These are phyloP conservation scores for Trogon surrucura DNA, from an alignment of 2,113 vertebrate genomes.

Conservation along the genomic window DNA sequence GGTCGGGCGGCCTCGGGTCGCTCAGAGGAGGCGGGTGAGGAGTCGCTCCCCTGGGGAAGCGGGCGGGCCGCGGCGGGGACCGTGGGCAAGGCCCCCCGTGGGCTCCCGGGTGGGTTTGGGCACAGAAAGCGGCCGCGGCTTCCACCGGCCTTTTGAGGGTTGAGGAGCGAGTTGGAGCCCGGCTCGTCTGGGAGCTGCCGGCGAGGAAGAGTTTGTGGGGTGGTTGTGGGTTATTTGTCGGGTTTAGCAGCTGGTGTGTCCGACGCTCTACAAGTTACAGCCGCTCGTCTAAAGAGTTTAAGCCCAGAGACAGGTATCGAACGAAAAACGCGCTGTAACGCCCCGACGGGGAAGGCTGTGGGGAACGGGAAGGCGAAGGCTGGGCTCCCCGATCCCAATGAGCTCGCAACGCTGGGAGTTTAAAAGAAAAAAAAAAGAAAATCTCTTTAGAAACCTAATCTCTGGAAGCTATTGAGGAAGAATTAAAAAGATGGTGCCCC, in stretches of 20 bases:
- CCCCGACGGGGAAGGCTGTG: neutral
- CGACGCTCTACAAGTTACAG: fast-evolving
- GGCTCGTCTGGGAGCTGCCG: neutral
- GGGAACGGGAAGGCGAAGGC: neutral
- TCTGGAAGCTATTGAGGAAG: neutral
- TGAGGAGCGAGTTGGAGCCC: neutral
- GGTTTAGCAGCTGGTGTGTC: neutral
- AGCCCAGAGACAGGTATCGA: neutral
- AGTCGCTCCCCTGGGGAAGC: fast-evolving
- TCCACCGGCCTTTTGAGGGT: neutral
- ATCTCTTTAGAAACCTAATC: neutral
- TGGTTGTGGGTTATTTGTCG: neutral
- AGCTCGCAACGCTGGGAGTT: neutral
- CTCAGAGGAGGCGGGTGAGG: neutral
- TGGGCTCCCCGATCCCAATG: neutral
- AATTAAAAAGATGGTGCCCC: conserved; percentile 10
- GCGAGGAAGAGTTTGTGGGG: neutral
- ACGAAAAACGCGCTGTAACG: neutral
- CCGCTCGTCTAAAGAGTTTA: neutral
- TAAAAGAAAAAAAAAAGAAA: neutral
- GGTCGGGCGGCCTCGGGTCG: neutral
- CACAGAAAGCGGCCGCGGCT: fast-evolving
- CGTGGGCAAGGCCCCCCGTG: neutral
- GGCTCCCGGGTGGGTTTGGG: neutral
- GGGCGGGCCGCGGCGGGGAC: neutral